Base-by-base conservation (phyloP, 2,888 invertebrate genomes). In the Tinea trinotella region DNA sequence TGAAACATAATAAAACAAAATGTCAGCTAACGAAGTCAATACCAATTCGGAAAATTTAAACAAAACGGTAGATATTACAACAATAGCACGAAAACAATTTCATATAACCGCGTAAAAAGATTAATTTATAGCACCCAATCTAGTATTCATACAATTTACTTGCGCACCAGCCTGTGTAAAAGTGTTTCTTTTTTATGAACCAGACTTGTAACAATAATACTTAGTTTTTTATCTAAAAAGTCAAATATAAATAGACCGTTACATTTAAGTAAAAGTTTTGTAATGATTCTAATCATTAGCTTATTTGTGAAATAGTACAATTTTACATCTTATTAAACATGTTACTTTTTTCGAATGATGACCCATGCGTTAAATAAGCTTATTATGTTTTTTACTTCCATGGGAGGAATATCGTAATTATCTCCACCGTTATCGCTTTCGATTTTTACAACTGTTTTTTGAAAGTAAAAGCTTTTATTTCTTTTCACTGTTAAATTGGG, bases 181-280 rank as follows among this genome's bases (percentile, higher is more conserved):
- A 58, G 55, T 58, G 61, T 68, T 68, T 68, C 66, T 65, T 40
- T 17, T 13, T 30, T 7, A 30, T 30, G 9, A 40, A 40, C 2
- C 30, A 7, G 30, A 30, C n/a, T 30, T n/a, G 7, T 30, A 30
- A 30, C 13, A 40, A 17, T 17, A 40, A 17, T 40, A 40, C 2
- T 54, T 59, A 56, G 62, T 62, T 61, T 63, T 63, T 61, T 56
- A 57, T 44, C 56, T 61, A 63, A 67, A 68, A 64, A 65, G 57
- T 58, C 59, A 59, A 56, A 57, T 64, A 54, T 58, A 64, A 70
- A 64, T 59, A 63, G 63, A 70, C 67, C 67, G 68, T 67, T 71
- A 62, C 61, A 60, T 61, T 57, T 54, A 40, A 59, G 56, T 68
- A 70, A 70, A 66, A 65, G 58, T 61, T 63, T 63, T 7, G 30